Evolutionary conservation across 2,113 vertebrate species (phyloP), one percentile per base, ranked within the genome.

Genomic region (Megaleporinus macrocephalus): DNA sequence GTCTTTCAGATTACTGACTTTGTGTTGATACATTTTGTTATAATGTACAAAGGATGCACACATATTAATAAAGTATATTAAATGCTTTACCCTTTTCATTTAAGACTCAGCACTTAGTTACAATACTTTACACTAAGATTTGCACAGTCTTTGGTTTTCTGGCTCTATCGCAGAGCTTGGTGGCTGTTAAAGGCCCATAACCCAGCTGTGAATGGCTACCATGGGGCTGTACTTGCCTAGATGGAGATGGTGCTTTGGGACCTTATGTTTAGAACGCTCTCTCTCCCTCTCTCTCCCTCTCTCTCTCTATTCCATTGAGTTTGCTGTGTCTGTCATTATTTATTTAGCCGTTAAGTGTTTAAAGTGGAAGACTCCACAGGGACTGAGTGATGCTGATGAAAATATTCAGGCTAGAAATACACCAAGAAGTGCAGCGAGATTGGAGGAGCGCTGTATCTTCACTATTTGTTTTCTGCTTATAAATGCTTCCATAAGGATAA

Each of bases 271-370:
- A 90, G 90, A 18, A 2, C 33, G 36, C 65, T 68, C 65, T 41
- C 30, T 66, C 63, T 80, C 73, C 69, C 77, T 70, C 65, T 59
- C 47, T 26, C 89, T n/a, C n/a, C n/a, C 65, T 68, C 65, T 41
- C 30, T 91, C 87, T 83, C 90, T 91, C 85, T 89, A 85, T 90
- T 92, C 89, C 9, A 80, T 73, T 83, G 88, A 27, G 73, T 80
- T 83, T 18, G 41, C 88, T 89, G 90, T 89, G 29, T 74, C 29
- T 93, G 89, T 94, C 91, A 96, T 96, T 95, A 96, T 95, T 96
- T 95, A 97, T 96, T 97, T 96, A 97, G 92, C 93, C 90, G 91
- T 95, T 94, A 95, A 94, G 92, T 93, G 93, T 94, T 95, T 95
- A 94, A 95, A 95, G 93, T 91, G 90, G 90, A 93, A 83, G 90